Evolutionary conservation across 2,797 vertebrate species (phyloP).

Genomic region (Phoeniculus purpureus): DNA sequence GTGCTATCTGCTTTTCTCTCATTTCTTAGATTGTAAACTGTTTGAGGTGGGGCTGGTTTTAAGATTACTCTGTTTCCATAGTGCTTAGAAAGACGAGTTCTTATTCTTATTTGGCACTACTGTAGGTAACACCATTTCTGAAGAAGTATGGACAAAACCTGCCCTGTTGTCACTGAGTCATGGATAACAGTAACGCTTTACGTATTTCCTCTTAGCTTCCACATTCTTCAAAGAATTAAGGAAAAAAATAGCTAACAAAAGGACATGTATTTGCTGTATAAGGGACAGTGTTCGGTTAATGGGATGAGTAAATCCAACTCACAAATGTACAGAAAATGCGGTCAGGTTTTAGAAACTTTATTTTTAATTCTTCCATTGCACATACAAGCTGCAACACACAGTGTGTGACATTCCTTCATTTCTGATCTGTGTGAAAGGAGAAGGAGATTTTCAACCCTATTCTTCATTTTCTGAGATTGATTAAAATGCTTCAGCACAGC

Average conservation of each 20-base stretch:
- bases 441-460: conserved; percentile 26
- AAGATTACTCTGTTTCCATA: conserved; percentile 60
- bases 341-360: background rate
- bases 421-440: background rate
- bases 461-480: conserved; percentile 53
- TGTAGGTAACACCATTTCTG: conserved; percentile 35
- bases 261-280: background rate
- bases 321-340: background rate
- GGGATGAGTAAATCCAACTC: conserved; percentile 10
- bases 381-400: background rate
- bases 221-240: background rate
- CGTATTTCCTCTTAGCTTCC: conserved; percentile 35
- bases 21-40: conserved; percentile 45
- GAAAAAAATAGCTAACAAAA: background rate
- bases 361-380: background rate
- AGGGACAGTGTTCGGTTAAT: conserved; percentile 8
- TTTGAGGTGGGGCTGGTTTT: conserved; percentile 50
- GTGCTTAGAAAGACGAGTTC: conserved; percentile 24
- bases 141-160: conserved; percentile 44
- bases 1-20: conserved; percentile 39
- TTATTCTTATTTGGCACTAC: conserved; percentile 24
- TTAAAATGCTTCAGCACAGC: conserved; percentile 62
- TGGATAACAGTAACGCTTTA: conserved; percentile 32
- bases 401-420: background rate
- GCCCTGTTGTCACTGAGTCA: conserved; percentile 47